Evolutionary conservation across 2,888 invertebrate genomes (phyloP), one percentile per base, ranked within the genome.

Genomic region (Diogma glabrata): DNA sequence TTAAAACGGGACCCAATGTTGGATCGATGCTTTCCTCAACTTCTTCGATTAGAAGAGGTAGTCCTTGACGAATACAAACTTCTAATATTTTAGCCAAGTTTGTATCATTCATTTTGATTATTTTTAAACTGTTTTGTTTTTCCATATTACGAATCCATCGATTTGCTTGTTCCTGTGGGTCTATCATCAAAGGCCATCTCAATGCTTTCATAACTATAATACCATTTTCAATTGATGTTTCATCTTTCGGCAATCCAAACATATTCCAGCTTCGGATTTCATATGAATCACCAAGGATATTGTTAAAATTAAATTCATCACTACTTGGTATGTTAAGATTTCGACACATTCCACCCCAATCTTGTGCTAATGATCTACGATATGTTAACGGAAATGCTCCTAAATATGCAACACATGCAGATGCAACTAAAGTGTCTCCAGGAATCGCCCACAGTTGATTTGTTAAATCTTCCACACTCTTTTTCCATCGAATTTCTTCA

Each of bases 91-190:
- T 74, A 70, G 91, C 75, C 63, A 87, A 87, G 57, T 75, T 76
- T 0, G 76, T 55, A 63, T 93, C 92, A 0, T 81, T 84, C 58
- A 91, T 74, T 69, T 92, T 92, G 22, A 87, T 78, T 20, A 91
- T 78, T 60, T 79, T 77, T 20, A 94, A 69, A 47, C 82, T 79
- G 60, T 85, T 84, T 0, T 76, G 72, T 17, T 76, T 76, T 65
- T 94, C 93, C 84, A 91, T 86, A 64, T 87, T 87, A 53, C 86
- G 82, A 51, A 94, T 84, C 93, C 93, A 94, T 53, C 88, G 79
- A 69, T 90, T 92, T 0, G 93, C 93, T 72, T 94, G 93, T 64
- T 92, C 92, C 66, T 95, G 93, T 0, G 95, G 95, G 70, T 95
- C 94, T 54, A 94, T 91, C 79, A 93, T 89, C 16, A 95, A 75